Evolutionary conservation across 2,113 vertebrate genomes (phyloP).

Genomic region (Amphilophus citrinellus): DNA sequence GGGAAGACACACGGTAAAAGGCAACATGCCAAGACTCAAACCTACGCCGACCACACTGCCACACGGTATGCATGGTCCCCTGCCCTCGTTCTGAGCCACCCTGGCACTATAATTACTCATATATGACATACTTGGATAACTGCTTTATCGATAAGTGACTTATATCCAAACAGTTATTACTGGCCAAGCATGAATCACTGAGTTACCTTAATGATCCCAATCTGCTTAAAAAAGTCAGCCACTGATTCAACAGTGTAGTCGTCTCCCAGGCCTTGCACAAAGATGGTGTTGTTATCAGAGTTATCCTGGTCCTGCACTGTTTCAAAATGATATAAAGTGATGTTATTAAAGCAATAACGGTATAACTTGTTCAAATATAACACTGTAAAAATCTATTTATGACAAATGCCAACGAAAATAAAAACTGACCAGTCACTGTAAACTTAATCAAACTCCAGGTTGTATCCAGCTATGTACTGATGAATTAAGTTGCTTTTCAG

Average conservation of each 20-base stretch:
- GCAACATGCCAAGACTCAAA: no score
- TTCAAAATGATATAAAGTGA: neutral
- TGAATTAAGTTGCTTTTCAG: neutral
- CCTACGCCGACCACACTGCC: no score
- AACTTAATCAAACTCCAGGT: no score
- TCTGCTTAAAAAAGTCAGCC: conserved; percentile 93
- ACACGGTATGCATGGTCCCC: no score
- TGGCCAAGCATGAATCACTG: neutral
- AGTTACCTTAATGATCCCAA: conserved; percentile 91
- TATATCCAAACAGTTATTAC: neutral
- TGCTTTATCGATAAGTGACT: neutral
- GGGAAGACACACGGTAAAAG: no score
- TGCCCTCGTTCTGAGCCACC: no score
- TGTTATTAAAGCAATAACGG: neutral
- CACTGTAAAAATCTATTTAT: no score
- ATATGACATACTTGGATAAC: neutral
- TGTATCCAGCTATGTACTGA: no score
- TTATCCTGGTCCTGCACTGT: conserved; percentile 88
- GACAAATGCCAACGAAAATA: no score
- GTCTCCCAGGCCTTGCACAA: conserved; percentile 92
- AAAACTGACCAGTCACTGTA: no score
- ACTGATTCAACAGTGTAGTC: conserved; percentile 90
- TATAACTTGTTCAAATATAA: no score
- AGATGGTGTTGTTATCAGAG: conserved; percentile 95
- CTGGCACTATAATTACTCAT: no score